A percentile compares a stretch with the other conserved stretches of the same genome.
Evolutionary conservation across 1,140 invertebrate species (phyloP).

Genomic region (Atta cephalotes): DNA sequence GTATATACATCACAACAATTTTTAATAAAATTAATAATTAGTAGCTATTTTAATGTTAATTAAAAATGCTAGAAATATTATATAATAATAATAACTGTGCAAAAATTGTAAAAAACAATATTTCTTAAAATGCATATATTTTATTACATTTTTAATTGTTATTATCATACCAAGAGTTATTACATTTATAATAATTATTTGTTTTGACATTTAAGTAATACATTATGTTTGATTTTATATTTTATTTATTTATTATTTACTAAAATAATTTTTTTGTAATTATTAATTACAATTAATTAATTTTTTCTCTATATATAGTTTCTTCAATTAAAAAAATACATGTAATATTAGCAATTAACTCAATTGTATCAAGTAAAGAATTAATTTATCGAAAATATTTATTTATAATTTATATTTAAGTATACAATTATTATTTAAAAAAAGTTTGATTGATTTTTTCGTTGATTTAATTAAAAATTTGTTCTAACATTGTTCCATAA

Average conservation of each 20-base stretch:
- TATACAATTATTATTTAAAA: not conserved
- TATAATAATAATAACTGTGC: not conserved
- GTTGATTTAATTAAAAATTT: not conserved
- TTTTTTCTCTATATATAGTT: not conserved
- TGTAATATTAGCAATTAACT: not conserved
- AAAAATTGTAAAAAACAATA: not conserved
- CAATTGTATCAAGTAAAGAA: not conserved
- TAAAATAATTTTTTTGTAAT: not conserved
- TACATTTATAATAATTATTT: not conserved
- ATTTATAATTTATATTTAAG: not conserved
- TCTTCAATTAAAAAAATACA: not conserved
- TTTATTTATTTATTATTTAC: not conserved
- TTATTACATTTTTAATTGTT: not conserved
- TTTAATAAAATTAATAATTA: slow-evolving; percentile 14
- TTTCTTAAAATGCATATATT: not conserved
- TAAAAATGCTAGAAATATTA: not conserved
- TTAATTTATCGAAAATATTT: not conserved
- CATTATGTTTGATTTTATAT: not conserved
- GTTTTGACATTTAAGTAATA: not conserved
- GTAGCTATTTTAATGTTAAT: not conserved
- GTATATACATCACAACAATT: not conserved
- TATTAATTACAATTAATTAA: not conserved
- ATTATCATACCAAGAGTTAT: not conserved
- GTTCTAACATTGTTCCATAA: not conserved
- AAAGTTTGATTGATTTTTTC: not conserved